A percentile compares a stretch with the other conserved stretches of the same genome.
Conservation (phyloP, 2,888 invertebrate species). For the Meteorus colon region DNA sequence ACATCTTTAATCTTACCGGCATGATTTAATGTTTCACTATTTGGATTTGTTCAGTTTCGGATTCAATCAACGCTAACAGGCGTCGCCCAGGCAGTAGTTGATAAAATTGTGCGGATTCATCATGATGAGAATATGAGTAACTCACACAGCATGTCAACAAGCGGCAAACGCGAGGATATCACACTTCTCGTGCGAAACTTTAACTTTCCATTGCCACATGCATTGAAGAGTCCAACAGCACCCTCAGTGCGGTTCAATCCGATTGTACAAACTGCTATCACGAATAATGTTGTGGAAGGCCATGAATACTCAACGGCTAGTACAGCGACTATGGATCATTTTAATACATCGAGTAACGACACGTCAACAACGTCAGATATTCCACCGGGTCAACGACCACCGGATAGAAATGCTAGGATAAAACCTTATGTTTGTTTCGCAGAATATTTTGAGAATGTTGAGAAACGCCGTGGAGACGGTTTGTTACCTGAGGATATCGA, state of each 20-base stretch:
- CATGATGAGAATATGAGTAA: conserved; percentile 83
- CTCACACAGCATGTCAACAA: conserved; percentile 72
- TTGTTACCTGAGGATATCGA: conserved; percentile 80
- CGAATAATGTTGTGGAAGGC: conserved; percentile 54
- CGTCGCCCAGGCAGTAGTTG: conserved; percentile 90
- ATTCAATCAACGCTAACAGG: conserved; percentile 85
- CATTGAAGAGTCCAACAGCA: conserved; percentile 75
- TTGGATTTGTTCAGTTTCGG: conserved; percentile 77
- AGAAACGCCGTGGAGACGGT: conserved; percentile 80
- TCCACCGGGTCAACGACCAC: conserved; percentile 70
- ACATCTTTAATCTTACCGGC: conserved; percentile 22
- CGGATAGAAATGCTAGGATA: conserved; percentile 82
- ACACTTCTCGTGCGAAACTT: conserved; percentile 91
- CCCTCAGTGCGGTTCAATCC: conserved; percentile 79
- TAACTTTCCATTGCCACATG: conserved; percentile 83
- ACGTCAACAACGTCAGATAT: conserved; percentile 70
- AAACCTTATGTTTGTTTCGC: conserved; percentile 90
- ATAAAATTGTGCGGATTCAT: conserved; percentile 88
- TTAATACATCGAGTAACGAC: conserved; percentile 69
- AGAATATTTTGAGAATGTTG: conserved; percentile 84
- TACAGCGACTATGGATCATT: conserved; percentile 59
- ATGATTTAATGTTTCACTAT: conserved; percentile 32
- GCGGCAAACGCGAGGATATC: conserved; percentile 85
- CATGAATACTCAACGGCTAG: conserved; percentile 51
- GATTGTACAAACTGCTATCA: conserved; percentile 75